These are phyloP conservation scores for Drosophila asahinai DNA, from an alignment of 1,140 invertebrate genomes.

Conservation along the genomic window DNA sequence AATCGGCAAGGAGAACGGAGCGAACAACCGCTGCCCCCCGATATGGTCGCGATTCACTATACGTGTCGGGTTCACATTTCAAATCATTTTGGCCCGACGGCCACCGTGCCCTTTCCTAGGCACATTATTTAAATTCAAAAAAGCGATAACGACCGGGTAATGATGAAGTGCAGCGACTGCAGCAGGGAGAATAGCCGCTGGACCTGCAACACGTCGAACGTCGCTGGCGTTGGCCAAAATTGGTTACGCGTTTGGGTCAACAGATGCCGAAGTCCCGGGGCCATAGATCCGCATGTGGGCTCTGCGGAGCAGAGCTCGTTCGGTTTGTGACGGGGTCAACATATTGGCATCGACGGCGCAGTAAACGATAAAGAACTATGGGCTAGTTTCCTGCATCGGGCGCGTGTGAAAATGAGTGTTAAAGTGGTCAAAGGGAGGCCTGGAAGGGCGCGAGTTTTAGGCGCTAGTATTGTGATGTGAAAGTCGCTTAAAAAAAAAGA, in stretches of 20 bases:
- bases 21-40: constrained; percentile 11
- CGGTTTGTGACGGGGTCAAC: constrained; percentile 48
- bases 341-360: constrained; percentile 47
- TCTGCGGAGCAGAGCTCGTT: constrained; percentile 15
- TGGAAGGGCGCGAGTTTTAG: background rate
- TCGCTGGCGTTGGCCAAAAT: constrained; percentile 67
- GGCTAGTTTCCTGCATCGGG: constrained; percentile 10
- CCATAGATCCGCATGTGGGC: constrained; percentile 22
- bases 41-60: constrained; percentile 29
- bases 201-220: constrained; percentile 33
- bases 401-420: constrained; percentile 69
- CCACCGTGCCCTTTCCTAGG: background rate
- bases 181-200: constrained; percentile 28
- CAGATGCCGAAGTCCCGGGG: constrained; percentile 58
- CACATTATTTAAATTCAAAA: constrained; percentile 78
- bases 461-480: background rate
- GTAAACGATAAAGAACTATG: background rate
- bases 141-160: constrained; percentile 79
- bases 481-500: background rate
- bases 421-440: constrained; percentile 26
- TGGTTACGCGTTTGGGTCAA: constrained; percentile 80
- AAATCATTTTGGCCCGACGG: constrained; percentile 55
- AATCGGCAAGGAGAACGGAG: constrained; percentile 16
- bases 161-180: constrained; percentile 66
- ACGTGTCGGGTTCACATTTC: constrained; percentile 67